Base-by-base conservation (phyloP, 53 echinoderm and acorn worm genomes). In the Astropecten irregularis region DNA sequence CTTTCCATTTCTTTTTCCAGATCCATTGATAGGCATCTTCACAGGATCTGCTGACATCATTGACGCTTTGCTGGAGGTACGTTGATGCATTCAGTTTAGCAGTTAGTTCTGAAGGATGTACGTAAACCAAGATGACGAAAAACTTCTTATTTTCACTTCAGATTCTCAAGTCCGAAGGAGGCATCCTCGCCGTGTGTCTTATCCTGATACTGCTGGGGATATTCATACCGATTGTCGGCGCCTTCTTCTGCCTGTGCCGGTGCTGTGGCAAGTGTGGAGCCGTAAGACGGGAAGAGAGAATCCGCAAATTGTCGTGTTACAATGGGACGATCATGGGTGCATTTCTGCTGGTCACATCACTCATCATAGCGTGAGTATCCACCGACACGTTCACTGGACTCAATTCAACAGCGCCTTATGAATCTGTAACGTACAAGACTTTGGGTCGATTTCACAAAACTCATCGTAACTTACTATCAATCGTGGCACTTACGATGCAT, bases 81-180 rank as follows among this genome's bases (percentile, higher is more conserved):
- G 68, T 10, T 46, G 6, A 42, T 42, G 42, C 42, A 8, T 42
- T 6, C 11, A 42, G 42, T 42, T 42, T n/a, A n/a, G n/a, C n/a
- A n/a, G n/a, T n/a, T n/a, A n/a, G n/a, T n/a, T n/a, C n/a, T n/a
- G n/a, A n/a, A n/a, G n/a, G n/a, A n/a, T n/a, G n/a, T n/a, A n/a
- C n/a, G n/a, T n/a, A n/a, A n/a, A n/a, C n/a, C n/a, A n/a, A n/a
- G n/a, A n/a, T n/a, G n/a, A n/a, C n/a, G n/a, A n/a, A n/a, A n/a
- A n/a, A n/a, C n/a, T n/a, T n/a, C n/a, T n/a, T n/a, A n/a, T n/a
- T n/a, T n/a, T n/a, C 7, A 10, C 44, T 68, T 14, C 42, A 76
- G 76, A 59, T 76, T 13, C 9, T 76, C 16, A 76, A 76, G 59
- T 59, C 60, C 46, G 76, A 76, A 59, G 76, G 25, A 8, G 76